Evolutionary conservation across 2,113 vertebrate genomes (phyloP).

Genomic region (Myotis brandtii): DNA sequence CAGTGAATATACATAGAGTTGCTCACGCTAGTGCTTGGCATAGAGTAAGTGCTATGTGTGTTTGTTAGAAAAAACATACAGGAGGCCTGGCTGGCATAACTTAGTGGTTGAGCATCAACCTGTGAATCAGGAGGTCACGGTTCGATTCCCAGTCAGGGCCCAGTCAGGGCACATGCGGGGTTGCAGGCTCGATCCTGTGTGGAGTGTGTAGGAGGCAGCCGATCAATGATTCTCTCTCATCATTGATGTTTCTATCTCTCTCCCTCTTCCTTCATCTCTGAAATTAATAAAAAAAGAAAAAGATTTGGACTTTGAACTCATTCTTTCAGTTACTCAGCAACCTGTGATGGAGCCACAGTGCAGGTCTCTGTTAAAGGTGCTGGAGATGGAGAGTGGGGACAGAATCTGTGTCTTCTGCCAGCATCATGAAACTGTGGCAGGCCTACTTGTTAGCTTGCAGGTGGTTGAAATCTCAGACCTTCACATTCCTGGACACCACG

Average conservation of each 20-base stretch:
- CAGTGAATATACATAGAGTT: not conserved
- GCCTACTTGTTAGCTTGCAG: not conserved
- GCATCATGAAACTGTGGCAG: not conserved
- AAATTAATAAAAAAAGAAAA: not conserved
- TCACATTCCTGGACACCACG: not conserved
- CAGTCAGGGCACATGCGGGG: too few species aligned
- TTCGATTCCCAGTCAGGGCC: too few species aligned
- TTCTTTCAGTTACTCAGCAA: not conserved
- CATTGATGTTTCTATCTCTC: too few species aligned
- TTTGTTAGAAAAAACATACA: not conserved
- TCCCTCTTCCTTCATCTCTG: too few species aligned
- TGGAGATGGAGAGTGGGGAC: not conserved
- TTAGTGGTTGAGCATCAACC: too few species aligned
- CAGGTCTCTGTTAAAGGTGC: not conserved
- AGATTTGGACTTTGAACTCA: not conserved
- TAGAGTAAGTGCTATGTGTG: not conserved
- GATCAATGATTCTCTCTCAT: too few species aligned
- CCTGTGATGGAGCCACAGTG: not conserved
- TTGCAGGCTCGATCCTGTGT: too few species aligned
- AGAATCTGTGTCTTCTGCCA: not conserved
- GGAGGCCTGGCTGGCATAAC: too few species aligned
- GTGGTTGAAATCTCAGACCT: not conserved
- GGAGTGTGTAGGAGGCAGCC: too few species aligned
- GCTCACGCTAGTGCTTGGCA: not conserved
- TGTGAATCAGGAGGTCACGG: too few species aligned